phyloP scores from a whole-genome alignment of 1,140 invertebrate species.

The Aphelinus atriplicis region DNA sequence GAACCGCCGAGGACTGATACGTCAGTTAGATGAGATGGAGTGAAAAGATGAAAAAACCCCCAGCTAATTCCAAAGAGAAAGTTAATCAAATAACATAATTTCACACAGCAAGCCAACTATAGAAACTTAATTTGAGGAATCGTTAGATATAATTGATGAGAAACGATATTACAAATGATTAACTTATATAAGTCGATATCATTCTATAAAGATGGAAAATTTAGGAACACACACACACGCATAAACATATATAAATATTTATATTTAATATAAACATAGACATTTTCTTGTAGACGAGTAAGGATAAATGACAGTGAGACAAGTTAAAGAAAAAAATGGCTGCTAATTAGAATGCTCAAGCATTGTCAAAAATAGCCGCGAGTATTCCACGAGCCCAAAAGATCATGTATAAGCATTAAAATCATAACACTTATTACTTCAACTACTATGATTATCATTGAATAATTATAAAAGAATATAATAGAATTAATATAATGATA shows the following conservation, averaged over 20 bases:
- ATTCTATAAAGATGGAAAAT: too few species aligned
- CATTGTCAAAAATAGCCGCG: not conserved
- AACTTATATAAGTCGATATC: too few species aligned
- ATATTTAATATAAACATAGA: too few species aligned
- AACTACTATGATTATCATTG: too few species aligned
- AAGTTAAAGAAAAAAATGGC: too few species aligned
- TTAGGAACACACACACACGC: constrained; percentile 38
- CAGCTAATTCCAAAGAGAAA: constrained; percentile 35
- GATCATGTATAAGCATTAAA: constrained; percentile 10
- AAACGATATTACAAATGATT: too few species aligned
- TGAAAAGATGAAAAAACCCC: not conserved
- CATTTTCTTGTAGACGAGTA: too few species aligned
- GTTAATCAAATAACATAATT: constrained; percentile 60
- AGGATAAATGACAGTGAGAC: too few species aligned
- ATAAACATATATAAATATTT: constrained; percentile 42
- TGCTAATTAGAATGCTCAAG: too few species aligned
- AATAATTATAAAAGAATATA: constrained; percentile 16
- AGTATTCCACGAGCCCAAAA: constrained; percentile 43
- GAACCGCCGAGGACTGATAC: too few species aligned
- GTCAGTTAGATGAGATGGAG: too few species aligned
- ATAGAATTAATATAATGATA: constrained; percentile 32
- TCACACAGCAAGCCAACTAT: constrained; percentile 61
- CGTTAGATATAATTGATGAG: constrained; percentile 34
- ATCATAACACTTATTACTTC: constrained; percentile 27
- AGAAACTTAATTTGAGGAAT: constrained; percentile 52